Conservation (phyloP, 2,113 vertebrate genomes). For the Anoura caudifer region DNA sequence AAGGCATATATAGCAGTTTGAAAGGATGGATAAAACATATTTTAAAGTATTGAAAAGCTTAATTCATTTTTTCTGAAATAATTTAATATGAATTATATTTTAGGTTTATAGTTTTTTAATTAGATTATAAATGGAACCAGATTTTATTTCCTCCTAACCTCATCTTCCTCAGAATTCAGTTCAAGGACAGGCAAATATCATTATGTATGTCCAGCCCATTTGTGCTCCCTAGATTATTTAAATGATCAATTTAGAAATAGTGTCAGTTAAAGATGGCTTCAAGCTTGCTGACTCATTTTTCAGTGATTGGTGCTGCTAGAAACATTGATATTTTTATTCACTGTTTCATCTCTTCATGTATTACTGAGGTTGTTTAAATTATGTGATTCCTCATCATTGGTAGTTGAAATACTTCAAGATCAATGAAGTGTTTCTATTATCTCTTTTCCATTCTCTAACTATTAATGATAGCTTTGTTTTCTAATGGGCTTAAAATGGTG, state of each 20-base stretch:
- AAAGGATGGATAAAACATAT: slow-evolving; percentile 2
- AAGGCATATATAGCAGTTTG: background rate
- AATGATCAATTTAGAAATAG: slow-evolving; percentile 42
- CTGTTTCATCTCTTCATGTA: slow-evolving; percentile 11
- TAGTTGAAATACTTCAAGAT: slow-evolving; percentile 40
- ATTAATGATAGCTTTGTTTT: slow-evolving; percentile 43
- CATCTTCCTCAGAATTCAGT: background rate
- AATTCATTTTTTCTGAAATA: slow-evolving; percentile 39
- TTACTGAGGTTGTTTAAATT: background rate
- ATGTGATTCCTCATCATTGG: background rate
- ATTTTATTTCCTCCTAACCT: slow-evolving; percentile 44
- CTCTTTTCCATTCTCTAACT: slow-evolving; percentile 9
- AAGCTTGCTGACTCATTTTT: background rate
- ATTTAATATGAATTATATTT: background rate
- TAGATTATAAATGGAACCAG: background rate
- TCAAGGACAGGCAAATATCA: background rate
- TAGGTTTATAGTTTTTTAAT: background rate
- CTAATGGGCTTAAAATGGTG: slow-evolving; percentile 1
- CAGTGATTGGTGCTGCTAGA: background rate
- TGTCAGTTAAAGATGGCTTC: background rate
- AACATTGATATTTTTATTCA: slow-evolving; percentile 50
- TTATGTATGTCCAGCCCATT: background rate
- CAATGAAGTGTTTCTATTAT: slow-evolving; percentile 35
- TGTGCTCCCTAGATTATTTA: background rate
- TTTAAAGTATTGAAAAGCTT: slow-evolving; percentile 30